phyloP scores from a whole-genome alignment of 1,140 invertebrate genomes.

The Drosophila eugracilis region DNA sequence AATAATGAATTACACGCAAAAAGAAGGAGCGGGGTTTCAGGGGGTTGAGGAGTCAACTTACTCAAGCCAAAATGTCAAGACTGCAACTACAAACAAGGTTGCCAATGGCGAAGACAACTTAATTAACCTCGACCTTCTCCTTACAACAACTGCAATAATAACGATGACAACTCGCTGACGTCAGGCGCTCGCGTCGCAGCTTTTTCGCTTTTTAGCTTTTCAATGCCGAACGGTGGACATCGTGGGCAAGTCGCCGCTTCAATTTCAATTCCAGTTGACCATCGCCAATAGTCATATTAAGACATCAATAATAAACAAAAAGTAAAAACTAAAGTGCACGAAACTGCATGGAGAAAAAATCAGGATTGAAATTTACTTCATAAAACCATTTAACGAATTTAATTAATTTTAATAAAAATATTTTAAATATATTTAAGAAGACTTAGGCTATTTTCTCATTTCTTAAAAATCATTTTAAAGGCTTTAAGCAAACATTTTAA shows the following conservation, averaged over 20 bases:
- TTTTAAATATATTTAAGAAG: no score
- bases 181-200: constrained; percentile 41
- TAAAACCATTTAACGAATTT: no score
- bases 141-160: constrained; percentile 34
- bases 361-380: no score
- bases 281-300: constrained; percentile 70
- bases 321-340: constrained; percentile 24
- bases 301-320: constrained; percentile 68
- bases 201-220: constrained; percentile 21
- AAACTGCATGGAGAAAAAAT: neutral
- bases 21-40: neutral
- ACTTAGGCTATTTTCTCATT: no score
- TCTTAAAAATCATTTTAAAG: no score
- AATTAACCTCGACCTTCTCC: constrained; percentile 84
- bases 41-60: neutral
- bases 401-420: no score
- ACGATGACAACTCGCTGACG: constrained; percentile 57
- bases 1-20: constrained; percentile 66
- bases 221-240: constrained; percentile 52
- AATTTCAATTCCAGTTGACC: constrained; percentile 64
- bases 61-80: constrained; percentile 74
- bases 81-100: constrained; percentile 67
- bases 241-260: constrained; percentile 37
- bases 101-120: constrained; percentile 73
- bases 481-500: no score